Evolutionary conservation across 2,113 vertebrate genomes (phyloP).

Genomic region (Mugil cephalus): DNA sequence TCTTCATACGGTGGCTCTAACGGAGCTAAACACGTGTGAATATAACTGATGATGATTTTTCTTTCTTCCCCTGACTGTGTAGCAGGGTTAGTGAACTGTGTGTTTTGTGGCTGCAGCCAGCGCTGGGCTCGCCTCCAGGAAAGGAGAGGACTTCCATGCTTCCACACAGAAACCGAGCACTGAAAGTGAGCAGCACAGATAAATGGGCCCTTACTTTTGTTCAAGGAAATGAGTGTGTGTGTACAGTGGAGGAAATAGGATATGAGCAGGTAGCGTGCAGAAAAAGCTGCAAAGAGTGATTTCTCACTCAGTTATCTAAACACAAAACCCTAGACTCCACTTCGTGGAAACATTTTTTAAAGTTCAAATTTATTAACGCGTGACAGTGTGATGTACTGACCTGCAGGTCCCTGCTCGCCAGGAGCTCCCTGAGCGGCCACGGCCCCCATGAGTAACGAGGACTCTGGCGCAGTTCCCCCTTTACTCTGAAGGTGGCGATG

Average conservation of each 20-base stretch:
- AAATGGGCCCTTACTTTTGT: conserved; percentile 33
- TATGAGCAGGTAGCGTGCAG: conserved; percentile 44
- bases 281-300: conserved; percentile 31
- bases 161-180: conserved; percentile 44
- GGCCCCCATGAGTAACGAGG: conserved; percentile 83
- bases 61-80: not conserved
- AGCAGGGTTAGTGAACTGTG: conserved; percentile 27
- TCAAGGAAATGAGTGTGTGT: conserved; percentile 59
- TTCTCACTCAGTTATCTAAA: conserved; percentile 47
- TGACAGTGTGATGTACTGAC: conserved; percentile 64
- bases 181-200: conserved; percentile 50
- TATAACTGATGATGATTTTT: conserved; percentile 13
- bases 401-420: conserved; percentile 84
- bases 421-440: conserved; percentile 85
- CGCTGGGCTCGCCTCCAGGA: conserved; percentile 54
- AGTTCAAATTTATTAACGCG: not conserved
- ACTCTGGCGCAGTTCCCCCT: conserved; percentile 56
- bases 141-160: conserved; percentile 41
- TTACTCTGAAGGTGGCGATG: conserved; percentile 61
- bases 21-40: conserved; percentile 16
- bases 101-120: conserved; percentile 42
- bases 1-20: not conserved
- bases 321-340: not conserved
- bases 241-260: conserved; percentile 57
- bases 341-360: conserved; percentile 16